Evolutionary conservation across 2,797 vertebrate genomes (phyloP), one percentile per base, ranked within the genome.

Genomic region (Hyperoplus immaculatus): DNA sequence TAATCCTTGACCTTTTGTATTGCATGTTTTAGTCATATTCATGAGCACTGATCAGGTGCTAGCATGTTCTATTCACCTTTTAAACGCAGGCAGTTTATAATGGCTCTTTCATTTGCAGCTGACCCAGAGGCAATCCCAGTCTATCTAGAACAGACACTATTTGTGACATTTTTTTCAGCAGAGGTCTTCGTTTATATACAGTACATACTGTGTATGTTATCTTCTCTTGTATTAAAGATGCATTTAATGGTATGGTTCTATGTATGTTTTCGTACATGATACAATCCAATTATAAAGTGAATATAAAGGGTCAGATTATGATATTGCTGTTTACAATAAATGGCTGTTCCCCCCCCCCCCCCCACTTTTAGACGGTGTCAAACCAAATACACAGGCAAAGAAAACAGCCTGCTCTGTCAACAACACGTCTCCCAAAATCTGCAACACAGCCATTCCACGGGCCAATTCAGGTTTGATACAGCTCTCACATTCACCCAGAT

Each of bases 11-110:
- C 53, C 13, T 46, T 69, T 75, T 59, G 61, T 7, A 0, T 54
- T 46, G 62, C 75, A 84, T 60, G 29, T 78, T 57, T 70, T 15
- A 15, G 55, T 82, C 43, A 14, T 79, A 49, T 72, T 43, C 70
- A 78, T 72, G 83, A 72, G 55, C 74, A 82, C 57, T 73, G 71
- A 79, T 93, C 91, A 91, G 90, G 80, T 87, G 89, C 73, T 85
- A n/a, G 47, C 68, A 57, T 76, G 75, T 82, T 78, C 36, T 75
- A 51, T 68, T 47, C 0, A 60, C 57, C 55, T 84, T 82, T 89
- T 45, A 64, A 45, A 75, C 7, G 45, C 65, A 81, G 60, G n/a
- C 78, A 38, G 6, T 62, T 84, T 3, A 91, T 86, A 92, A 91
- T 57, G 80, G 75, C 70, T 78, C 90, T 87, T 91, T 93, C 69